phyloP scores from a whole-genome alignment of 2,113 vertebrate species.

The Psettodes erumei region DNA sequence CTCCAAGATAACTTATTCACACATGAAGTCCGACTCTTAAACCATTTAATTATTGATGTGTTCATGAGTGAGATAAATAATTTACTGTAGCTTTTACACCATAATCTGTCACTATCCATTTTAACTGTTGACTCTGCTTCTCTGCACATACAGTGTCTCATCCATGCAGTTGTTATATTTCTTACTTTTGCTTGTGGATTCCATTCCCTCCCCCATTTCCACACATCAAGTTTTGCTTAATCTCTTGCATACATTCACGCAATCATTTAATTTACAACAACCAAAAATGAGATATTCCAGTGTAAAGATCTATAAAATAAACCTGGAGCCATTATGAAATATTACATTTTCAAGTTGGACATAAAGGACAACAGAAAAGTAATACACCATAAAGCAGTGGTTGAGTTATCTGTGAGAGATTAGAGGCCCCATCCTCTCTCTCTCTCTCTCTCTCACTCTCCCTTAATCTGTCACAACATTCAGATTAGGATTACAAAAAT shows the following conservation, averaged over 20 bases:
- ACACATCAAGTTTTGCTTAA: conserved; percentile 50
- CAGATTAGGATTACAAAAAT: conserved; percentile 87
- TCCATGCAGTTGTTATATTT: conserved; percentile 35
- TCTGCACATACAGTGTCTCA: conserved; percentile 28
- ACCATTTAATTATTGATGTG: conserved; percentile 72
- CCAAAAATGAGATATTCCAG: not conserved
- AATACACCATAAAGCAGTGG: conserved; percentile 43
- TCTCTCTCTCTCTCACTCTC: conserved; percentile 33
- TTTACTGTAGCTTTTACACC: conserved; percentile 67
- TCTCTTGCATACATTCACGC: conserved; percentile 52
- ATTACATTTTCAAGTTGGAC: conserved; percentile 20
- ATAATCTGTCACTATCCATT: conserved; percentile 64
- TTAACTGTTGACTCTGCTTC: conserved; percentile 23
- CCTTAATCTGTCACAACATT: conserved; percentile 80
- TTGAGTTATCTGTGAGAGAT: conserved; percentile 69
- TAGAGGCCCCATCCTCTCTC: conserved; percentile 50
- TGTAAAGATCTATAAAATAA: not conserved
- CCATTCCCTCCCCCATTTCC: conserved; percentile 41
- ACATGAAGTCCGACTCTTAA: conserved; percentile 43
- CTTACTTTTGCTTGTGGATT: conserved; percentile 46
- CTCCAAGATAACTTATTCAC: conserved; percentile 52
- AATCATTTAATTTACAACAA: conserved; percentile 21
- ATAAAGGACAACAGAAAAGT: conserved; percentile 17
- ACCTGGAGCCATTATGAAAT: not conserved
- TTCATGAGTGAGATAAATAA: conserved; percentile 75